These are phyloP conservation scores for Nematopogon swammerdamellus DNA, from an alignment of 2,888 invertebrate genomes.

Conservation along the genomic window DNA sequence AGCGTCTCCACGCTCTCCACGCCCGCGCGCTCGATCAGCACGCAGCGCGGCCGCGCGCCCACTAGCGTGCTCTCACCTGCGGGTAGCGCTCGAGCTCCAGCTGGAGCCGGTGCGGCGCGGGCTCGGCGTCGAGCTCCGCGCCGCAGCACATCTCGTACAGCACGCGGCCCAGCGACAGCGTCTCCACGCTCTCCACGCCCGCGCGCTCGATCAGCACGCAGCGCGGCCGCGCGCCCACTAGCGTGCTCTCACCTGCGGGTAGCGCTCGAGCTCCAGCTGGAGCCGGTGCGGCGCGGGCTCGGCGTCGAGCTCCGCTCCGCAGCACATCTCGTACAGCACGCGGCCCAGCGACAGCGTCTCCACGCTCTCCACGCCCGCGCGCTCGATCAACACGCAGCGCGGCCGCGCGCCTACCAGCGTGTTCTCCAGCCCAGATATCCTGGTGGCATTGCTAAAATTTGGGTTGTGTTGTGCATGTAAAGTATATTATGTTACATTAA, in stretches of 20 bases:
- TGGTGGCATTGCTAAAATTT: too few relatives aligned
- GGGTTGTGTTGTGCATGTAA: too few relatives aligned
- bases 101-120: constrained; percentile 69
- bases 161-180: constrained; percentile 72
- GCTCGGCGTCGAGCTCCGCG: constrained; percentile 69
- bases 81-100: constrained; percentile 68
- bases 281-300: constrained; percentile 71
- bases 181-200: constrained; percentile 42
- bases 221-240: constrained; percentile 70
- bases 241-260: constrained; percentile 75
- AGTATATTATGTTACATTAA: too few relatives aligned
- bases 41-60: too few relatives aligned
- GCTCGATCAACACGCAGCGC: constrained; percentile 31
- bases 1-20: too few relatives aligned
- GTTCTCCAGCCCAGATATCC: constrained; percentile 84
- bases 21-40: too few relatives aligned
- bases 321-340: constrained; percentile 89
- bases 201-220: constrained; percentile 30
- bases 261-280: constrained; percentile 63
- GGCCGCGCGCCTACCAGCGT: constrained; percentile 74
- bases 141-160: constrained; percentile 92
- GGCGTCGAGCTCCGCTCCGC: constrained; percentile 75
- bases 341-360: constrained; percentile 70
- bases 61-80: too few relatives aligned
- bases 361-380: constrained; percentile 32